phyloP scores from a whole-genome alignment of 2,113 vertebrate species.

The Ifrita kowaldi region DNA sequence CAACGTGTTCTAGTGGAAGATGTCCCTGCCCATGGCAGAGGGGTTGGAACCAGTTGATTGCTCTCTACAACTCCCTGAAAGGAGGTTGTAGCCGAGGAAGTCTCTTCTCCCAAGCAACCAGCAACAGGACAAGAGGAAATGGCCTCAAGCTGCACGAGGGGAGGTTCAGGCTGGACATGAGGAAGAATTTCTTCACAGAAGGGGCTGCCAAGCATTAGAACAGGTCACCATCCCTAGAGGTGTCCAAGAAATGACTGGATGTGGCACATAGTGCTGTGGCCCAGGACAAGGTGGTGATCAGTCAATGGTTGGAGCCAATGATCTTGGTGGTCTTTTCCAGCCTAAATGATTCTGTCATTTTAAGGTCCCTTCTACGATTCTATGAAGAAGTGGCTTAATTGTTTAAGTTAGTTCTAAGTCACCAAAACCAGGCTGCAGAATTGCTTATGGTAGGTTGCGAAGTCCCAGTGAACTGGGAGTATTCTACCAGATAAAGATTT shows the following conservation, averaged over 20 bases:
- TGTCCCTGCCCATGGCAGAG: background rate
- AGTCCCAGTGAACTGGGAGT: background rate
- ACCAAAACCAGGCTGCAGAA: background rate
- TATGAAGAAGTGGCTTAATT: background rate
- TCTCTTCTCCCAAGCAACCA: background rate
- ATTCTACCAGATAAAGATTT: background rate
- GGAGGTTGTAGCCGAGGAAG: background rate
- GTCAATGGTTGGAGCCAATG: accelerated
- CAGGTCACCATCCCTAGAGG: background rate
- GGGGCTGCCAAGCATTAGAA: background rate
- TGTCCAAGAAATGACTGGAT: background rate
- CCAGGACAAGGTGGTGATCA: background rate
- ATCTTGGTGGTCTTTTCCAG: background rate
- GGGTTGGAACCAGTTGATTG: background rate
- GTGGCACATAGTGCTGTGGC: background rate
- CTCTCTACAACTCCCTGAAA: background rate
- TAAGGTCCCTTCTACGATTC: background rate
- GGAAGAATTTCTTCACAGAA: background rate
- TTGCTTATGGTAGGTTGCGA: background rate
- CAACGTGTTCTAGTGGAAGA: background rate
- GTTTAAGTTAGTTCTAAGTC: background rate
- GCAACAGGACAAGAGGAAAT: background rate
- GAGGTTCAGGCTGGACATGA: background rate
- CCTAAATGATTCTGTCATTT: background rate
- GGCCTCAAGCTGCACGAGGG: background rate